Conservation (phyloP, 2,113 vertebrate species). For the Chamaetylas fuelleborni region DNA sequence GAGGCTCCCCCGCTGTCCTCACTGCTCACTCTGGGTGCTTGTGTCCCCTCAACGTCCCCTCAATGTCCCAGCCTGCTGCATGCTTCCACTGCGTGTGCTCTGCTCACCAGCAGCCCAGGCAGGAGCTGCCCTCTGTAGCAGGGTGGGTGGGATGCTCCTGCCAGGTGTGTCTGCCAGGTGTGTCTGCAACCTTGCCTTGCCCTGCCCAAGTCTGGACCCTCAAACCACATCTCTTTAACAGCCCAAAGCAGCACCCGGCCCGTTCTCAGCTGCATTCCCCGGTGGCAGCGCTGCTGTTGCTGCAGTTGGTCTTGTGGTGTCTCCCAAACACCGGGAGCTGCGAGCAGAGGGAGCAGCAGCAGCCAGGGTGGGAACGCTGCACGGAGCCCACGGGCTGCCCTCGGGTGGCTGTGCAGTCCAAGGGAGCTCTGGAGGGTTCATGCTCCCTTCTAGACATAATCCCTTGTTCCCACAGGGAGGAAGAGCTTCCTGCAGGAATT, state of each 20-base stretch:
- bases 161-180: too few relatives aligned
- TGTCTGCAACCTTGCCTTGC: accelerated
- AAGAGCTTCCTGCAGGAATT: not conserved
- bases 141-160: not conserved
- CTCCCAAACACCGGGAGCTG: conserved; percentile 43
- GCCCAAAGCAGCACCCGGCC: accelerated
- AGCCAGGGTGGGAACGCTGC: accelerated
- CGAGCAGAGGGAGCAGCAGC: not conserved
- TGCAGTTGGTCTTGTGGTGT: conserved; percentile 5
- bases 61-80: not conserved
- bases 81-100: not conserved
- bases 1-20: not conserved
- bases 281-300: conserved; percentile 28
- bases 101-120: not conserved
- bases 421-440: not conserved
- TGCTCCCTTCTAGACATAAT: not conserved
- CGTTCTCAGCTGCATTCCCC: not conserved
- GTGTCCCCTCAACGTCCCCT: too few relatives aligned
- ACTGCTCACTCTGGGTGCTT: accelerated
- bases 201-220: accelerated
- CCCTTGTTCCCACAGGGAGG: not conserved
- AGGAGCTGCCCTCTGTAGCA: not conserved
- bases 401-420: not conserved
- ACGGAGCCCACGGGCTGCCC: not conserved
- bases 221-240: accelerated